Conservation (phyloP, 2,888 invertebrate species). For the Clistopyga incitator region DNA sequence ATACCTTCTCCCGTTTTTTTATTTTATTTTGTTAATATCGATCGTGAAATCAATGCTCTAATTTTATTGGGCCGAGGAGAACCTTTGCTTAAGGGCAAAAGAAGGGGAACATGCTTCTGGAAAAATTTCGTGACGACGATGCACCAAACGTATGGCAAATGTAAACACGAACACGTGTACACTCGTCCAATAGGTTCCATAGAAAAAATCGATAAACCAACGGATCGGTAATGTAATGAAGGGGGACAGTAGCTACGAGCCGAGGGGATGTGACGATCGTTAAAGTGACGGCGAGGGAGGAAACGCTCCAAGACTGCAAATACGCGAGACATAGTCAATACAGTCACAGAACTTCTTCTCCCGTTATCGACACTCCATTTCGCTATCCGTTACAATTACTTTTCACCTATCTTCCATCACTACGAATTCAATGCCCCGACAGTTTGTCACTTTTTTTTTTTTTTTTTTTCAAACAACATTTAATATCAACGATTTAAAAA, state of each 20-base stretch:
- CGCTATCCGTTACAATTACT: not conserved
- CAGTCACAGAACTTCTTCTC: constrained; percentile 27
- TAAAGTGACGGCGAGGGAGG: constrained; percentile 42
- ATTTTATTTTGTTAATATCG: too few species aligned
- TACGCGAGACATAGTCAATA: not conserved
- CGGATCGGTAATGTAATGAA: constrained; percentile 53
- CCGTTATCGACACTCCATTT: constrained; percentile 18
- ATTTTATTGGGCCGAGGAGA: not conserved
- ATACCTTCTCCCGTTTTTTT: not conserved
- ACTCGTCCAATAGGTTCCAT: constrained; percentile 7
- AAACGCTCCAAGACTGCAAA: constrained; percentile 30
- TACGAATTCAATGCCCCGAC: too few species aligned
- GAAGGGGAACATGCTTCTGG: constrained; percentile 3
- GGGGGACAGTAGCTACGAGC: constrained; percentile 39
- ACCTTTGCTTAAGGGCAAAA: not conserved
- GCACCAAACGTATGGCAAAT: not conserved
- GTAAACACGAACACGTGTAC: constrained; percentile 9
- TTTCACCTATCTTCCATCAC: too few species aligned
- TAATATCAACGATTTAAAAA: too few species aligned
- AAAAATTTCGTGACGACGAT: constrained; percentile 21
- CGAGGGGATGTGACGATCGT: constrained; percentile 46
- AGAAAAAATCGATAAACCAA: constrained; percentile 50
- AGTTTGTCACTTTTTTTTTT: too few species aligned
- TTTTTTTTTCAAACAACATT: too few species aligned
- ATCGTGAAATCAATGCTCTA: not conserved